Evolutionary conservation across 2,113 vertebrate genomes (phyloP).

Genomic region (Callopanchax toddi): DNA sequence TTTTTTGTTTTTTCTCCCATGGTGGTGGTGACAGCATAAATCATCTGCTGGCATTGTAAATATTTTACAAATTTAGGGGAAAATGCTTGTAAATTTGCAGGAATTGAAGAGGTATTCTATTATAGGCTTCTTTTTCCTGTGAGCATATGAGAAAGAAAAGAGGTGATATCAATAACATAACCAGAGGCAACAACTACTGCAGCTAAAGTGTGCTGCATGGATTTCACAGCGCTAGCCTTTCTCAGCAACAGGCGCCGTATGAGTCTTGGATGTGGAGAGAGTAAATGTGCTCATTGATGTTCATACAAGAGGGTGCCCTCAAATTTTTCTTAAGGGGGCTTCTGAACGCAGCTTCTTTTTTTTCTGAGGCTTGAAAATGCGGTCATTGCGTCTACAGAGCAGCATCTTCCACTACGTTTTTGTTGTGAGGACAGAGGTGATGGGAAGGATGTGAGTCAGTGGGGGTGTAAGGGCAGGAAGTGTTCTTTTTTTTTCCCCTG

Average conservation of each 20-base stretch:
- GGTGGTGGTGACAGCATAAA: neutral
- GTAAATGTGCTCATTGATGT: slow-evolving; percentile 66
- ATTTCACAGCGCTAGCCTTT: slow-evolving; percentile 50
- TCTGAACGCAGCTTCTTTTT: slow-evolving; percentile 35
- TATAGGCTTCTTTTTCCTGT: slow-evolving; percentile 4
- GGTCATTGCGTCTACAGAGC: slow-evolving; percentile 37
- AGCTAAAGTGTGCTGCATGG: slow-evolving; percentile 41
- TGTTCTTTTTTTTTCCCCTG: slow-evolving; percentile 60
- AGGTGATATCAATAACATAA: slow-evolving; percentile 41
- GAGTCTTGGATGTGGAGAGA: slow-evolving; percentile 58
- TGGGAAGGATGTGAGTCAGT: slow-evolving; percentile 60
- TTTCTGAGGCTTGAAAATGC: slow-evolving; percentile 25
- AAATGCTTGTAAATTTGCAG: neutral
- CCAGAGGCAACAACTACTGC: slow-evolving; percentile 45
- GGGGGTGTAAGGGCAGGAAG: slow-evolving; percentile 65
- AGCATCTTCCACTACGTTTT: slow-evolving; percentile 53
- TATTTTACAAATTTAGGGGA: neutral
- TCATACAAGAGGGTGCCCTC: slow-evolving; percentile 38
- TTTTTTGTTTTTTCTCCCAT: slow-evolving; percentile 19
- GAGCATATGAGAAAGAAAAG: slow-evolving; percentile 19
- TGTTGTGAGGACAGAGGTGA: slow-evolving; percentile 60
- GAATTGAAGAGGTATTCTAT: neutral
- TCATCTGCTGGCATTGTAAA: slow-evolving; percentile 5
- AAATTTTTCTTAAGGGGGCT: slow-evolving; percentile 47
- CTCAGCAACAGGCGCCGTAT: slow-evolving; percentile 48